Conservation (phyloP, 2,113 vertebrate species). For the Copsychus sechellarum region DNA sequence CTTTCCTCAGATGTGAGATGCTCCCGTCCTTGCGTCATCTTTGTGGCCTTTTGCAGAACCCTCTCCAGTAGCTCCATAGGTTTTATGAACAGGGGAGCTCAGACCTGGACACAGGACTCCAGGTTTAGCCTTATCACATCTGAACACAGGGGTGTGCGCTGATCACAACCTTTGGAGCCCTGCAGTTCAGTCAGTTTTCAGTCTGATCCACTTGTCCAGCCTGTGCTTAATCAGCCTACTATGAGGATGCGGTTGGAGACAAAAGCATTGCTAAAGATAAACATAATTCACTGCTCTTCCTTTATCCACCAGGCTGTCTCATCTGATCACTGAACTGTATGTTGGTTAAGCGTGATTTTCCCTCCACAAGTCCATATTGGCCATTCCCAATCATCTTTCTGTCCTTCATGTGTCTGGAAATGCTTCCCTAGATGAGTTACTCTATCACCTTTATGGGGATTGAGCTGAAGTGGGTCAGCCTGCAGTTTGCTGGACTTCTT, state of each 20-base stretch:
- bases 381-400: background rate
- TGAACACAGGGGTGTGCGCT: background rate
- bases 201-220: background rate
- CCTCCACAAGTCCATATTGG: background rate
- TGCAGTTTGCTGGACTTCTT: background rate
- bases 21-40: background rate
- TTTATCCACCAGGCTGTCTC: background rate
- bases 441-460: background rate
- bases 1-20: background rate
- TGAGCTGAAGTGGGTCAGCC: background rate
- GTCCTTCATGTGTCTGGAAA: background rate
- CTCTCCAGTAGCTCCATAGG: background rate
- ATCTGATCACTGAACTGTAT: background rate
- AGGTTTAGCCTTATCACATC: background rate
- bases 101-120: background rate
- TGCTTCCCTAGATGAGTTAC: background rate
- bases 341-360: background rate
- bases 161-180: background rate
- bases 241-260: background rate
- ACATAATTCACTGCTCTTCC: background rate
- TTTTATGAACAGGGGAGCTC: background rate
- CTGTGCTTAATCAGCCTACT: background rate
- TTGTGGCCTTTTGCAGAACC: background rate
- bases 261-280: background rate
- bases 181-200: background rate